Percentiles rank a stretch among this genome's conserved stretches.
Conservation (phyloP, 2,888 invertebrate species). For the Eupithecia pulchellata region DNA sequence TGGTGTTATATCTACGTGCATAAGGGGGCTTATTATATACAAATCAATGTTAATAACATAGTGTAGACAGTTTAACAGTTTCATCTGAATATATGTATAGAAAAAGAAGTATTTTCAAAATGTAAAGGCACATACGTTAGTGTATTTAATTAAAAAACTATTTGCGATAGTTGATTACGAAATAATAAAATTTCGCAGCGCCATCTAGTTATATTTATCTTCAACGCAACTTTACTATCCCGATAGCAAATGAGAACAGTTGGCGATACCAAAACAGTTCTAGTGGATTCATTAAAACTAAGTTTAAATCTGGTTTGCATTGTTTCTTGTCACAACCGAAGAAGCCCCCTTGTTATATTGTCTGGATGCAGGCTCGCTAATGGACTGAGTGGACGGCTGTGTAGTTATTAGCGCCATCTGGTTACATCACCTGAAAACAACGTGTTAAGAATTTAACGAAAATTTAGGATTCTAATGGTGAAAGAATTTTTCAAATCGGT, state of each 20-base stretch:
- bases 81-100: background rate
- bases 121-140: background rate
- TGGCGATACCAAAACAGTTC: background rate
- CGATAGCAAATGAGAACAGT: background rate
- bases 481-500: too few relatives aligned
- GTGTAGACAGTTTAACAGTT: background rate
- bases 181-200: background rate
- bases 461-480: background rate
- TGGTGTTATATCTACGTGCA: constrained; percentile 4
- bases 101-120: background rate
- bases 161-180: background rate
- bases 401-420: constrained; percentile 44
- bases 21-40: constrained; percentile 8
- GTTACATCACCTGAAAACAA: constrained; percentile 76
- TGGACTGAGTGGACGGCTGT: constrained; percentile 76
- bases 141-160: background rate
- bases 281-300: background rate
- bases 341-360: constrained; percentile 31
- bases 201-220: background rate
- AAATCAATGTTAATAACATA: background rate
- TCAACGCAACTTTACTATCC: background rate
- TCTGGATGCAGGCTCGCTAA: constrained; percentile 44
- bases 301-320: background rate
- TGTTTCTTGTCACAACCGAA: constrained; percentile 11
- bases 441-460: too few relatives aligned